Base-by-base conservation (phyloP, 2,888 invertebrate species). In the Antheraea assamensis region DNA sequence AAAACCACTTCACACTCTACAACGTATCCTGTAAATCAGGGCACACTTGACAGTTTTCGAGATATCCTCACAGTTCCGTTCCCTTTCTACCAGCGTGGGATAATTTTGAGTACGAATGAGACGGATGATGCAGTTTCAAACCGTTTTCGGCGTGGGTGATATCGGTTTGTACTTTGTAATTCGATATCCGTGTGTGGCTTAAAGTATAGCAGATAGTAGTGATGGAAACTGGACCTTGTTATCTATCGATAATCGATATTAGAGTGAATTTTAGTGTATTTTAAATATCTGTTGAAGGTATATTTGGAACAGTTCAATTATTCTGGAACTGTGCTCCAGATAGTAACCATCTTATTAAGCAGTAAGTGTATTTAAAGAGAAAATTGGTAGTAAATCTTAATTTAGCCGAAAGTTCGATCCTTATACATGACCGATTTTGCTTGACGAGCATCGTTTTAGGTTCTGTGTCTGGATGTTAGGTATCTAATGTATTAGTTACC, bases 21-120 rank as follows among this genome's bases (percentile, higher is more conserved):
- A 55, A 31, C 58, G 61, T 64, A 42, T 84, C 82, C 81, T 81
- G 78, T 81, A 82, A 88, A 88, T 86, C 82, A 81, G 79, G 78
- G 76, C 84, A 87, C 90, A 91, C 90, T 91, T 91, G 83, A 84
- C 82, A 86, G 91, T 88, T 86, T 90, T 91, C 91, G 79, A 85
- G 82, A 89, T 87, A 88, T 91, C 91, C 89, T 90, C 88, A 86
- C 85, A 80, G 35, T 73, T 24, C 2, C 78, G 52, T 24, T 88
- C 87, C 76, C 83, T 74, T 72, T 87, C 82, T 68, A 71, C 77
- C 21, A 19, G 49, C 8, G 73, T 49, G 17, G 31, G 27, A 73
- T 17, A 13, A 24, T 0, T 15, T 13, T 24, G 55, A 47, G 82
- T 66, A 78, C 3, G 82, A 84, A 70, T 76, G 80, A 73, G 87